phyloP scores from a whole-genome alignment of 2,113 vertebrate genomes.

The Tricholaema leucomelas region DNA sequence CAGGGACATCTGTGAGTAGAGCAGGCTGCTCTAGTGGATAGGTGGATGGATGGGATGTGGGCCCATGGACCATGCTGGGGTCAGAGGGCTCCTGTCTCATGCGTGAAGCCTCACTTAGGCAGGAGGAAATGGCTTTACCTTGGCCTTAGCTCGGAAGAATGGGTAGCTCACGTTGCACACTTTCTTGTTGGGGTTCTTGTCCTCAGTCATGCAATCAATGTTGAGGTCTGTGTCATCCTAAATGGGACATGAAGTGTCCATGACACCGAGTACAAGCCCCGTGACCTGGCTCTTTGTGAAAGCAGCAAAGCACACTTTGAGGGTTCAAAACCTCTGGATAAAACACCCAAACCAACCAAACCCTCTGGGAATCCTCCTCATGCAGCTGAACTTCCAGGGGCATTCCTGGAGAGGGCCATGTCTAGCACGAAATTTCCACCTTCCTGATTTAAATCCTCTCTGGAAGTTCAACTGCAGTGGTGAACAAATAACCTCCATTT shows the following conservation, averaged over 20 bases:
- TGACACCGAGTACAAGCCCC: fast-evolving
- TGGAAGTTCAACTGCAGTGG: fast-evolving
- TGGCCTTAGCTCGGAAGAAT: constrained; percentile 90
- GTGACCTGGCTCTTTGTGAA: fast-evolving
- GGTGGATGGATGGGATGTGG: background rate
- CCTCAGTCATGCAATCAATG: constrained; percentile 84
- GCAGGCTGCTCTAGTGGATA: too few species aligned
- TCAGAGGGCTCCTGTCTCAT: fast-evolving
- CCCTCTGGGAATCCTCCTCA: background rate
- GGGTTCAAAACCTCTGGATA: background rate
- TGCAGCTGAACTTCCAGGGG: background rate
- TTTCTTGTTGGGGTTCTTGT: constrained; percentile 76
- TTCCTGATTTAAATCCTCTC: background rate
- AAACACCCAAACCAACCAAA: background rate
- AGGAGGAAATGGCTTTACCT: constrained; percentile 73
- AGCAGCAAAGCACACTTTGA: fast-evolving
- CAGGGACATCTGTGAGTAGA: too few species aligned
- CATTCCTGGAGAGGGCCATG: background rate
- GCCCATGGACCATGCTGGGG: fast-evolving
- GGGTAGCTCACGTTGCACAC: constrained; percentile 92
- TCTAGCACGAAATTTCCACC: background rate
- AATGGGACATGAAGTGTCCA: fast-evolving
- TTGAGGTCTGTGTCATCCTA: constrained; percentile 88
- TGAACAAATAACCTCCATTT: background rate
- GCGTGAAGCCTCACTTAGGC: background rate